These are phyloP conservation scores for Drosophila diplacantha DNA, from an alignment of 2,888 invertebrate genomes.

Conservation along the genomic window DNA sequence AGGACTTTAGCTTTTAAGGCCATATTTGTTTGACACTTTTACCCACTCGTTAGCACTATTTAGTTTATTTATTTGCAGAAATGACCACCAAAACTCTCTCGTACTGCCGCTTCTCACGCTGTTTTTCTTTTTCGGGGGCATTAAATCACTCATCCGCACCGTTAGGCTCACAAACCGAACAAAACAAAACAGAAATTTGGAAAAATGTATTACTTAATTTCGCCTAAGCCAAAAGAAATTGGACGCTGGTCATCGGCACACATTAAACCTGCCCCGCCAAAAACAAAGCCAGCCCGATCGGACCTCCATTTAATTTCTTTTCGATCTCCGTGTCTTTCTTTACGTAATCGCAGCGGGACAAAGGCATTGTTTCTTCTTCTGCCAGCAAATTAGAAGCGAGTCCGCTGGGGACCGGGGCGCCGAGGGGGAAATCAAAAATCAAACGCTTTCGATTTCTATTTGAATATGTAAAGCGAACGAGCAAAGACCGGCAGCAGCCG, in stretches of 20 bases:
- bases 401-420: not conserved
- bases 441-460: constrained; percentile 71
- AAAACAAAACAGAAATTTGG: not conserved
- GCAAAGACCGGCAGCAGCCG: constrained; percentile 62
- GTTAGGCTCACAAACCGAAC: constrained; percentile 37
- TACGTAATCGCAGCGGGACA: constrained; percentile 54
- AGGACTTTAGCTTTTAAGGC: not conserved
- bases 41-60: not conserved
- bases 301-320: constrained; percentile 22
- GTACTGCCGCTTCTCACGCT: constrained; percentile 1
- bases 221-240: constrained; percentile 47
- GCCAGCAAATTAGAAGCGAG: constrained; percentile 59
- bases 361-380: constrained; percentile 52
- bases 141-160: constrained; percentile 45
- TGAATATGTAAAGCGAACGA: constrained; percentile 59
- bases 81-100: not conserved
- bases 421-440: constrained; percentile 44
- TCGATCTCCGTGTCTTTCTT: constrained; percentile 25
- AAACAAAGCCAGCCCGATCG: constrained; percentile 2
- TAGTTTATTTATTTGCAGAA: constrained; percentile 4
- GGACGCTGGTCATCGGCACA: constrained; percentile 6
- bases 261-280: constrained; percentile 12
- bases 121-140: not conserved
- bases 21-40: not conserved
- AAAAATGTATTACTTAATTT: constrained; percentile 65